These are phyloP conservation scores for Eumaeus atala DNA, from an alignment of 1,140 invertebrate species.

Conservation along the genomic window DNA sequence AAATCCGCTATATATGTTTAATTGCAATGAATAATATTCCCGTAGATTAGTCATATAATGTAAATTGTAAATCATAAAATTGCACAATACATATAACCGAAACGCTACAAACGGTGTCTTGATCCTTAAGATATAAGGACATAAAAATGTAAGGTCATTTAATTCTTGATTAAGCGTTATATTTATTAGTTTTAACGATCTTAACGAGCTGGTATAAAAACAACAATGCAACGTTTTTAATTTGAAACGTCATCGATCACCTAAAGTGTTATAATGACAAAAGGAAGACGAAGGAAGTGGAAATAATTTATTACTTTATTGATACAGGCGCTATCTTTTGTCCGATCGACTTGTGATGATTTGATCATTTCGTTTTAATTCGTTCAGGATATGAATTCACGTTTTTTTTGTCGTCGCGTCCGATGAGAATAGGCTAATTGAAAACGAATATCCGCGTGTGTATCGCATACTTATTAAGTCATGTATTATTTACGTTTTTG, in stretches of 20 bases:
- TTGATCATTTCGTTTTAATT: conserved; percentile 53
- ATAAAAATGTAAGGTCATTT: too few relatives aligned
- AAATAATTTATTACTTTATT: conserved; percentile 71
- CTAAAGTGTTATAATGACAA: conserved; percentile 58
- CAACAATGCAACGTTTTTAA: conserved; percentile 21
- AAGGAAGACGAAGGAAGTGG: conserved; percentile 59
- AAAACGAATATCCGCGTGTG: conserved; percentile 15
- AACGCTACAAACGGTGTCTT: too few relatives aligned
- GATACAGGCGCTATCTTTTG: conserved; percentile 64
- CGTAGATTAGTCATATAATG: too few relatives aligned
- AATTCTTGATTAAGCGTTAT: too few relatives aligned
- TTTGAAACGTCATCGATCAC: conserved; percentile 60
- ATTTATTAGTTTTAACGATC: background rate
- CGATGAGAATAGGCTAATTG: conserved; percentile 20
- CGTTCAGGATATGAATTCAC: conserved; percentile 39
- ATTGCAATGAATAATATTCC: too few relatives aligned
- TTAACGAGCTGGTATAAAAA: conserved; percentile 3
- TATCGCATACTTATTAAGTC: background rate
- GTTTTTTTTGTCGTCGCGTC: conserved; percentile 40
- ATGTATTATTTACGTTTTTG: too few relatives aligned
- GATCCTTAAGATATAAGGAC: too few relatives aligned
- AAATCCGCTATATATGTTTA: too few relatives aligned
- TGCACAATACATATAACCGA: too few relatives aligned
- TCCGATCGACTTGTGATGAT: conserved; percentile 57
- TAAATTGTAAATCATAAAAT: too few relatives aligned